phyloP scores from a whole-genome alignment of 2,113 vertebrate genomes.

The Crotalus tigris region DNA sequence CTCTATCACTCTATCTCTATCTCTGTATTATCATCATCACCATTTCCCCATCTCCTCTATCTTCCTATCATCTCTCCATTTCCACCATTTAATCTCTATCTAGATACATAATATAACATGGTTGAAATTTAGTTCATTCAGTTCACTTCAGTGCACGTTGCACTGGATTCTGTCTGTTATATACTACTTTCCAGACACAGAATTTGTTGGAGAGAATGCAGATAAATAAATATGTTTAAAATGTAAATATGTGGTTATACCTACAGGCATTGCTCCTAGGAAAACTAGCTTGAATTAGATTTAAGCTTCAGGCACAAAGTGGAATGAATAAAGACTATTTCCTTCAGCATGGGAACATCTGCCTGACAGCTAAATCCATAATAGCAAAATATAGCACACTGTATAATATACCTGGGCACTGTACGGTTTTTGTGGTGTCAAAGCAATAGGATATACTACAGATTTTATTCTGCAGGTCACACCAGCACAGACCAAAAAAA shows the following conservation, averaged over 20 bases:
- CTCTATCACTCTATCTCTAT: not conserved
- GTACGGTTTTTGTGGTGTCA: not conserved
- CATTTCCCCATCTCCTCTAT: not conserved
- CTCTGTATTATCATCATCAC: not conserved
- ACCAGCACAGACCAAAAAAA: not conserved
- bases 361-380: not conserved
- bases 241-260: not conserved
- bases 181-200: not conserved
- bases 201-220: not conserved
- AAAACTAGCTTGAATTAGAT: not conserved
- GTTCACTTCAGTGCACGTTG: not conserved
- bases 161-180: not conserved
- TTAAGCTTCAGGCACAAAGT: not conserved
- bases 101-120: not conserved
- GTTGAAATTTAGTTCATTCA: not conserved
- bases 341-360: not conserved
- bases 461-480: not conserved
- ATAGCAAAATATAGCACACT: not conserved
- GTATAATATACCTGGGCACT: not conserved
- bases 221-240: constrained; percentile 1
- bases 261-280: not conserved
- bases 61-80: not conserved
- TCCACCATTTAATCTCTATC: not conserved
- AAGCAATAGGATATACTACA: not conserved
- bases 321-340: not conserved